Percentiles rank a stretch among this genome's conserved stretches.
phyloP scores from a whole-genome alignment of 2,888 invertebrate genomes.

The Pachymerium ferrugineum region DNA sequence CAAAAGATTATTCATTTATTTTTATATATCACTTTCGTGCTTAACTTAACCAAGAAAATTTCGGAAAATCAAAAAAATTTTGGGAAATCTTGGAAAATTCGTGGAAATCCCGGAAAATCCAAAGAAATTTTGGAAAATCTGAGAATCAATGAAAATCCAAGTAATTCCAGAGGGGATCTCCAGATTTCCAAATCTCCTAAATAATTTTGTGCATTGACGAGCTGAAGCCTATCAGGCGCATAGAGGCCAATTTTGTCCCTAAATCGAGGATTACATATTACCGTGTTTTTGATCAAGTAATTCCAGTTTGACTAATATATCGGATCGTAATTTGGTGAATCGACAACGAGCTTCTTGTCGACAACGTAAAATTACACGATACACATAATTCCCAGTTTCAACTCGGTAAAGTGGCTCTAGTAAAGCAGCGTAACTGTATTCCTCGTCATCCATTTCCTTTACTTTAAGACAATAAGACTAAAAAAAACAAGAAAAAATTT shows the following conservation, averaged over 20 bases:
- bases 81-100: too few species aligned
- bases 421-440: slow-evolving; percentile 82
- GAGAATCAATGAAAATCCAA: not conserved
- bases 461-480: slow-evolving; percentile 95
- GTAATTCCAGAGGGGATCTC: too few species aligned
- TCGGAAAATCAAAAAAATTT: not conserved
- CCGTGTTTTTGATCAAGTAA: slow-evolving; percentile 94
- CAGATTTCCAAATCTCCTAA: too few species aligned
- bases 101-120: too few species aligned
- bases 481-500: slow-evolving; percentile 32
- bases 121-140: not conserved
- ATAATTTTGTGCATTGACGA: too few species aligned
- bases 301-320: slow-evolving; percentile 89
- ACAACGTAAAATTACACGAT: slow-evolving; percentile 88
- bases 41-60: not conserved
- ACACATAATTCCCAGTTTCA: slow-evolving; percentile 99
- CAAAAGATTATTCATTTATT: not conserved
- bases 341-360: slow-evolving; percentile 86
- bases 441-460: slow-evolving; percentile 99
- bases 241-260: too few species aligned
- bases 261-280: slow-evolving; percentile 38
- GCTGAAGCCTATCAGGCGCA: too few species aligned
- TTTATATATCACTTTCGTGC: too few species aligned
- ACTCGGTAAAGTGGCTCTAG: slow-evolving; percentile 96
- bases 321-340: slow-evolving; percentile 67